Evolutionary conservation across 2,888 invertebrate genomes (phyloP), one percentile per base, ranked within the genome.

Genomic region (Platycheirus albimanus): DNA sequence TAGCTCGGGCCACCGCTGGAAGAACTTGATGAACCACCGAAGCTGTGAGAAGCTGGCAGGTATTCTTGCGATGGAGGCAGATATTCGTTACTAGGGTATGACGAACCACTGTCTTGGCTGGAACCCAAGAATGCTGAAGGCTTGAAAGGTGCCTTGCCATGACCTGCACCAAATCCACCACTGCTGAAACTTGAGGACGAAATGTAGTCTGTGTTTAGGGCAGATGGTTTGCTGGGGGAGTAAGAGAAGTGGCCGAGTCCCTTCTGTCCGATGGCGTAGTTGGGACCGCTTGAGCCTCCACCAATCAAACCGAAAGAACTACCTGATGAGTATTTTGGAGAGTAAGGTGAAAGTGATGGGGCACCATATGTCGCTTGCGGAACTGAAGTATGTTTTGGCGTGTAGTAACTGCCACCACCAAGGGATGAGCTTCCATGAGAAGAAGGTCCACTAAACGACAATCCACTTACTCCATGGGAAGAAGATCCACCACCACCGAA

Each of bases 111-210:
- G 67, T 90, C 90, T 52, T 88, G 88, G 36, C 88, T 88, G 70
- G 88, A 87, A 3, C 90, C 90, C 36, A 90, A 74, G 45, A 90
- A 90, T 15, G 87, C 86, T 17, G 90, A 90, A n/a, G 90, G 90
- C 64, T 88, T 89, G 74, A 90, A 90, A 0, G 90, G 90, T 0
- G 88, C 87, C 72, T 88, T 87, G 28, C 67, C 76, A 47, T 84
- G 81, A 6, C 67, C 43, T 74, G 47, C 78, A 6, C 69, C 77
- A 13, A 56, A 54, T 30, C 66, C 80, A 17, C 83, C 85, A 3
- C 69, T 58, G 15, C 69, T 58, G 15, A 76, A 63, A 54, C 45
- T 76, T 13, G 71, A 67, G 0, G 83, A 83, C 4, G 78, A 43
- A 24, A 85, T 66, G 10, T 89, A 80, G 56, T 87, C 87, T 3